Base-by-base conservation (phyloP, 2,797 vertebrate species). In the Microchirus variegatus region DNA sequence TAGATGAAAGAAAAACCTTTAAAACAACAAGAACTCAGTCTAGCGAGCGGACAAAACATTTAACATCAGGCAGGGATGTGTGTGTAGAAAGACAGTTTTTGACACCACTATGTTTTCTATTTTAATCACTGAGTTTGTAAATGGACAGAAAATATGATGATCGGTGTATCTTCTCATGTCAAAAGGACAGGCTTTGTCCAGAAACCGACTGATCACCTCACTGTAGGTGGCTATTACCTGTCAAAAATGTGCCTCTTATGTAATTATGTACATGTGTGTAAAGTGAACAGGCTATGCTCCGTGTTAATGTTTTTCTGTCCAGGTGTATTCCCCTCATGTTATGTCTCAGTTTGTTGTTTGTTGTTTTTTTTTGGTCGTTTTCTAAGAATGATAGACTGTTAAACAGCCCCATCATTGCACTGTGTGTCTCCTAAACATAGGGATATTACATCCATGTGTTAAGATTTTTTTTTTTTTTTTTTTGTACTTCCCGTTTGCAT, bases 171-270 rank as follows among this genome's bases (percentile, higher is more conserved):
- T 61, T 75, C 35, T 69, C 16, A n/a, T n/a, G 14, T 43, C 59
- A 45, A 19, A 66, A 67, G 74, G 74, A 80, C 51, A 12, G 48
- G 22, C 22, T 16, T 68, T 3, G 50, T 74, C 69, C 53, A 3
- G 42, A 62, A 72, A 35, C n/a, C 45, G 73, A 77, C 67, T 79
- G 70, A 85, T 77, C 59, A 65, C 77, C 62, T 7, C 17, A 19
- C 16, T 0, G 1, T 57, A 17, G 69, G 81, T 82, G 80, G 73
- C 79, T 67, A 54, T 79, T 47, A 79, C 63, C 49, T 41, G 82
- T 87, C 76, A 53, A 83, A 53, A 83, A 86, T 73, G 89, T 90
- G 87, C 86, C 84, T 89, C 84, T 82, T 59, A 14, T 76, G 71
- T 79, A 53, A 87, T 77, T 76, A 74, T 85, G 73, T 81, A 83